These are phyloP conservation scores for Andrena praecox DNA, from an alignment of 2,888 invertebrate genomes.

Conservation along the genomic window DNA sequence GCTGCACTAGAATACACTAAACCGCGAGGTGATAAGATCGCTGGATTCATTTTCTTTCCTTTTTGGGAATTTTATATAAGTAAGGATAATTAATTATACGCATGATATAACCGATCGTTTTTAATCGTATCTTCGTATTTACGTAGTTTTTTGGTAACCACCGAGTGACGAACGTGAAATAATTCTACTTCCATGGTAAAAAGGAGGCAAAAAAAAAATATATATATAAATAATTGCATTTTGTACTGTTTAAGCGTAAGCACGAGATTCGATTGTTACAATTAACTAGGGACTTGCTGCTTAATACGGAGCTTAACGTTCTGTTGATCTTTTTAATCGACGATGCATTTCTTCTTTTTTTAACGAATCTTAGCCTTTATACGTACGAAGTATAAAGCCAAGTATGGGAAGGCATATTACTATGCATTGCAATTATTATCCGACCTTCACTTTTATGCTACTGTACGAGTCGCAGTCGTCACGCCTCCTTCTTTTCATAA, in stretches of 20 bases:
- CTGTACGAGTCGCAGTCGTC: slow-evolving; percentile 46
- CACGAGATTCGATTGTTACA: slow-evolving; percentile 53
- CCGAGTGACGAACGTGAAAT: slow-evolving; percentile 46
- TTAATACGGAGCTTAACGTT: slow-evolving; percentile 51
- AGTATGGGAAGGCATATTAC: not conserved
- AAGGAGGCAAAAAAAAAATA: slow-evolving; percentile 7
- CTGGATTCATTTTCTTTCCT: slow-evolving; percentile 39
- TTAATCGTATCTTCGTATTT: slow-evolving; percentile 63
- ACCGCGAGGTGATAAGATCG: slow-evolving; percentile 30
- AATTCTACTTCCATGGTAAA: slow-evolving; percentile 44
- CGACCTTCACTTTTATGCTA: slow-evolving; percentile 6
- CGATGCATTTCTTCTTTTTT: slow-evolving; percentile 36
- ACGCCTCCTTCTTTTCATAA: not conserved
- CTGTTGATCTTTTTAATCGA: slow-evolving; percentile 22
- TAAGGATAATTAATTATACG: slow-evolving; percentile 43
- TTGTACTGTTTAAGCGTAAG: slow-evolving; percentile 61
- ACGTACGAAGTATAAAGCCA: slow-evolving; percentile 15
- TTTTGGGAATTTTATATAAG: slow-evolving; percentile 45
- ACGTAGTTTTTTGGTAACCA: slow-evolving; percentile 60
- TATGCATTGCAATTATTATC: slow-evolving; percentile 15
- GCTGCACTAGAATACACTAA: slow-evolving; percentile 27
- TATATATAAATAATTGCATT: slow-evolving; percentile 62
- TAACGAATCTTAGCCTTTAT: slow-evolving; percentile 27
- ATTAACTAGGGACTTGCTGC: slow-evolving; percentile 40
- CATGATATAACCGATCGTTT: slow-evolving; percentile 60